Conservation (phyloP, 2,113 vertebrate species). For the Petrocephalus zakoni region DNA sequence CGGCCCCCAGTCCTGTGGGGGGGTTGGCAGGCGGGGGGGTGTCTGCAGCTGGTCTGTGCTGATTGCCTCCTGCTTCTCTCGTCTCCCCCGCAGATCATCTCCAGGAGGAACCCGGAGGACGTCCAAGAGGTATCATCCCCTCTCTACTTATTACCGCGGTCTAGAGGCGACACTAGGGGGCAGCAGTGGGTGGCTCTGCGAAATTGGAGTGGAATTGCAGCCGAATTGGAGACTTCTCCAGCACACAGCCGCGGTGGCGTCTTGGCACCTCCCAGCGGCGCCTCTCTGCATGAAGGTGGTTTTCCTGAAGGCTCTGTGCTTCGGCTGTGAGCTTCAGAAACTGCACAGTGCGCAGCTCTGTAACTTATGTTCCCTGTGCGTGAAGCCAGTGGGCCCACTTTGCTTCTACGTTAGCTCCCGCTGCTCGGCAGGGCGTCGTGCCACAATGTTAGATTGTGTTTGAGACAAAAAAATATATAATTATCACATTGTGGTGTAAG, state of each 20-base stretch:
- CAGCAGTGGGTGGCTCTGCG: neutral
- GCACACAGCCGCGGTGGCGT: neutral
- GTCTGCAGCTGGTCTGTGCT: constrained; percentile 11
- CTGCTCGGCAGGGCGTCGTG: neutral
- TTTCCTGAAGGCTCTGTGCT: neutral
- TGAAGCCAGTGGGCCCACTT: no score
- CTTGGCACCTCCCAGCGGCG: neutral
- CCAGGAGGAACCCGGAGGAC: constrained; percentile 89
- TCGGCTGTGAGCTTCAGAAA: neutral
- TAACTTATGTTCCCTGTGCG: no score
- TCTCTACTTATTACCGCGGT: neutral
- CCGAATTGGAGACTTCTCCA: neutral
- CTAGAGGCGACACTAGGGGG: neutral
- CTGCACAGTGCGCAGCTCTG: no score
- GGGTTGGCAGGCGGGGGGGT: neutral
- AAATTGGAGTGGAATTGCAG: neutral
- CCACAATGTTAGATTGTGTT: neutral
- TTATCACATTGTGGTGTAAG: neutral
- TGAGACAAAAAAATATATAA: neutral
- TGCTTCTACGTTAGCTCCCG: neutral
- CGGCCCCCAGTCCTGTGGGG: neutral
- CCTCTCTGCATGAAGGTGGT: neutral
- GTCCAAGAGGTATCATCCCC: constrained; percentile 82
- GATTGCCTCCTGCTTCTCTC: constrained; percentile 25
- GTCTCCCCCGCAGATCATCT: constrained; percentile 79